Evolutionary conservation across 37 sponge, comb jelly and placozoan genomes (phyloP).

Genomic region (Diacarnus erythraeanus): DNA sequence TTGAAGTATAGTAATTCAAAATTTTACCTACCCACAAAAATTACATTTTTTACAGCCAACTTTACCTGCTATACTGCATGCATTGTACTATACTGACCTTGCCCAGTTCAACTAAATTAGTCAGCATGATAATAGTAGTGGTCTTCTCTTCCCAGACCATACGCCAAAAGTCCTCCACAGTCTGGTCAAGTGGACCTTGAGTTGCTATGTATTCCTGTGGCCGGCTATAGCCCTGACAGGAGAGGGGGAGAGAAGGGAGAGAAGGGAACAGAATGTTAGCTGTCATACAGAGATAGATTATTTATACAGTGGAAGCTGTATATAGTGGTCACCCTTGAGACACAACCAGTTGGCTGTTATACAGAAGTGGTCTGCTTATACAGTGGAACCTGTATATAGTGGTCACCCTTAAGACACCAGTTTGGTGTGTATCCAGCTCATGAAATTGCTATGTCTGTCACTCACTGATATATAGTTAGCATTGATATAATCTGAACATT

Average conservation of each 20-base stretch:
- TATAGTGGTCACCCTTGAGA: too few relatives aligned
- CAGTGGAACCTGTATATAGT: too few relatives aligned
- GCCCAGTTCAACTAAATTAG: conserved; percentile 77
- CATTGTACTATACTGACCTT: conserved; percentile 34
- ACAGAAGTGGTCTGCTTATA: too few relatives aligned
- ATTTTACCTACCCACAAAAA: not conserved
- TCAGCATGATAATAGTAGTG: conserved; percentile 88
- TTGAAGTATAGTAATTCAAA: not conserved
- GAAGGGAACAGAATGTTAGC: too few relatives aligned
- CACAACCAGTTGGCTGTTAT: too few relatives aligned
- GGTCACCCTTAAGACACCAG: too few relatives aligned
- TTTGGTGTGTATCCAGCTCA: too few relatives aligned
- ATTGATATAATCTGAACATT: conserved; percentile 76
- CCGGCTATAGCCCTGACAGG: conserved; percentile 37
- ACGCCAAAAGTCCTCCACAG: conserved; percentile 88
- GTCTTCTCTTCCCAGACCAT: conserved; percentile 92
- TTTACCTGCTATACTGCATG: not conserved
- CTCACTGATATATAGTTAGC: conserved; percentile 71
- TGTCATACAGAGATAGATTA: too few relatives aligned
- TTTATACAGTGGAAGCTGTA: too few relatives aligned
- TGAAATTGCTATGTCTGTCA: too few relatives aligned
- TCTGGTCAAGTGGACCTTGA: conserved; percentile 79
- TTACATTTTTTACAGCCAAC: not conserved
- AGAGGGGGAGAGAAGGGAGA: not conserved
- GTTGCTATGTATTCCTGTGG: conserved; percentile 85